Evolutionary conservation across 2,888 invertebrate genomes (phyloP), one percentile per base, ranked within the genome.

Genomic region (Willowsia nigromaculata): DNA sequence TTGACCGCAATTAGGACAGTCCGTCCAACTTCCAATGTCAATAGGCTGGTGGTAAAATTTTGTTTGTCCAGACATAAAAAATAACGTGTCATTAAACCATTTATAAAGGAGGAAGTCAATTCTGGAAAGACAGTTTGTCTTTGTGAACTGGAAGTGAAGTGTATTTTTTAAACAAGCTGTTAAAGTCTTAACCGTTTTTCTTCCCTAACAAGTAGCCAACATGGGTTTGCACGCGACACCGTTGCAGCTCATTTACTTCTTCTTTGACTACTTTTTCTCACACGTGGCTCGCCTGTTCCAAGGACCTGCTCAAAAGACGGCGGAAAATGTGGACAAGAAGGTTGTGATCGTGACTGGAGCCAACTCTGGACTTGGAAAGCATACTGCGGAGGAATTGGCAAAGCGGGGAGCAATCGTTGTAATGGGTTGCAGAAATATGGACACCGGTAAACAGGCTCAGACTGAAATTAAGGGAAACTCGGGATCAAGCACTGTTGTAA

Each of bases 351-450:
- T 91, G 6, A 91, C 90, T 9, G 90, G 90, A 7, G 89, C 90
- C 22, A 88, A 88, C 15, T 88, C 89, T 47, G 89, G 89, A n/a
- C 37, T 91, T 62, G 91, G 91, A 1, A 91, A 90, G 78, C 59
- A 59, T 18, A 59, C 78, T 0, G 78, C 90, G 2, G 81, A 90
- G 22, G 90, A 91, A 85, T 74, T 92, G 85, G 92, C 92, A 0
- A 91, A 90, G 53, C 76, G 92, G 56, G 92, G 92, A 11, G 92
- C 91, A 11, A 89, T 82, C 7, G 91, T 92, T n/a, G 82, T 92
- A 0, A 91, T 92, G 91, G 92, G 88, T 18, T 90, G 89, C 33
- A 84, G 90, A 27, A 91, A 89, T 37, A 40, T 71, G 25, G 30
- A 1, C 11, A 85, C 88, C 33, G 90, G 89, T 27, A 25, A 82